Evolutionary conservation across 2,888 invertebrate genomes (phyloP), one percentile per base, ranked within the genome.

Genomic region (Phoenoteleia sp.): DNA sequence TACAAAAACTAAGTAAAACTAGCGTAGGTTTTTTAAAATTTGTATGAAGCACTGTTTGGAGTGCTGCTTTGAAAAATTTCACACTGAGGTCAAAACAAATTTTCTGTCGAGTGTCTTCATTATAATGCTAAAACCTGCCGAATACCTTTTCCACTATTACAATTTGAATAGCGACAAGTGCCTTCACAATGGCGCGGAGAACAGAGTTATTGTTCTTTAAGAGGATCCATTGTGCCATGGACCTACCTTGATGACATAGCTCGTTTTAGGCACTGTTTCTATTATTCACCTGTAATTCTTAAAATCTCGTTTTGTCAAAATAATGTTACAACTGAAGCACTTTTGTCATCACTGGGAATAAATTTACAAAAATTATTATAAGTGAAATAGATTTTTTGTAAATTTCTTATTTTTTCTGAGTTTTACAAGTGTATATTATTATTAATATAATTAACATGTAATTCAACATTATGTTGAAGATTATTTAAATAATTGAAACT

Each of bases 151-250:
- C 74, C 82, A 74, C 74, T 71, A 77, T 77, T 74, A 75, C 45
- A 27, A 76, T 64, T 79, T 83, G 64, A 83, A 86, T 85, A 71
- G 84, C 80, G 69, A 86, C 86, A 86, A 84, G 86, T 86, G 86
- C 84, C 74, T 58, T 45, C 1, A 82, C 86, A 86, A 86, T 86
- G 81, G 82, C 62, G 66, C 49, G 42, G 72, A 75, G 77, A 47
- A 60, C 17, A n/a, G 3, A 71, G 75, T 62, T 58, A 60, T 72
- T 84, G 7, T 56, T 13, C 17, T 60, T 76, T 33, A 52, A 84
- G 77, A 49, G 54, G 71, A 84, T 29, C 71, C 19, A 58, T 81
- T 84, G 71, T 84, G 17, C 4, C 3, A 15, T 9, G 60, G n/a
- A 47, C 15, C 66, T 67, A 60, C 60, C 77, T 67, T 36, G 9